Conservation (phyloP, 1,140 invertebrate species). For the Saxidomus purpurata region DNA sequence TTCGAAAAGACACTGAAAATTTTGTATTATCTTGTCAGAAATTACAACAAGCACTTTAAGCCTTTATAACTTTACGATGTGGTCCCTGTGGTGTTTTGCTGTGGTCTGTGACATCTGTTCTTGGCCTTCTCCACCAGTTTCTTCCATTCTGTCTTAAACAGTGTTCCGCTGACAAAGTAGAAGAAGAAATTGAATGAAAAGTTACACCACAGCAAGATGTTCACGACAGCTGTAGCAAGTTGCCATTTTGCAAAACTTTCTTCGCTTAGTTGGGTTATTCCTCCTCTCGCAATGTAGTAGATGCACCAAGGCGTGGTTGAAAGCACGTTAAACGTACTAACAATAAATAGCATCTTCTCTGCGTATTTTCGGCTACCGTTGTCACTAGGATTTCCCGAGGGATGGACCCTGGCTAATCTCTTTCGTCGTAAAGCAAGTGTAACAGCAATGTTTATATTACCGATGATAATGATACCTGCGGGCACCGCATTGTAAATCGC, state of each 20-base stretch:
- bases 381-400: background rate
- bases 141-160: conserved; percentile 2
- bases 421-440: background rate
- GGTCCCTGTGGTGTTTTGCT: too few relatives aligned
- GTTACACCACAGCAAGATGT: background rate
- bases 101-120: too few relatives aligned
- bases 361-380: background rate
- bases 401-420: background rate
- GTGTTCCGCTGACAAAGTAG: background rate
- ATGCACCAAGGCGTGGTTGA: background rate
- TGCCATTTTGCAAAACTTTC: background rate
- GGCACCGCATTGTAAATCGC: background rate
- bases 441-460: background rate
- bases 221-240: background rate
- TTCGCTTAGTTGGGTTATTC: background rate
- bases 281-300: background rate
- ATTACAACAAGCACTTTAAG: too few relatives aligned
- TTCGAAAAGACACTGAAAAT: too few relatives aligned
- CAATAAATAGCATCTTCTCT: background rate
- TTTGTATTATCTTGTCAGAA: too few relatives aligned
- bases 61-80: too few relatives aligned
- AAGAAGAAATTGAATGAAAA: too few relatives aligned
- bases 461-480: background rate
- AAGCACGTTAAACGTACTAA: conserved; percentile 29
- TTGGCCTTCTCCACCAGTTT: background rate